These are phyloP conservation scores for Triplophysa tibetana DNA, from an alignment of 2,113 vertebrate genomes.

Conservation along the genomic window DNA sequence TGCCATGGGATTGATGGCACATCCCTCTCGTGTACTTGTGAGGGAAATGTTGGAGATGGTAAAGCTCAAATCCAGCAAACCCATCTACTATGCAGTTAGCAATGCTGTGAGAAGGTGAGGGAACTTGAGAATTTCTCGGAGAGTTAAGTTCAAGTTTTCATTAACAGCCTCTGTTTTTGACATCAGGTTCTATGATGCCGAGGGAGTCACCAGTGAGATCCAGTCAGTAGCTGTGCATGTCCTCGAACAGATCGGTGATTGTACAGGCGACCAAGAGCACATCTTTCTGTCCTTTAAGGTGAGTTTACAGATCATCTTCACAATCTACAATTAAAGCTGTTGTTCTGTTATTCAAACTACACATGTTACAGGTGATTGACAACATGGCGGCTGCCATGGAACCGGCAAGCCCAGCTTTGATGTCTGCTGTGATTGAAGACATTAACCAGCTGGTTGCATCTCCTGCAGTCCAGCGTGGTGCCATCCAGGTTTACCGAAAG, in stretches of 20 bases:
- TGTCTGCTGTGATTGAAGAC: conserved; percentile 77
- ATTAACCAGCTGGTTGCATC: conserved; percentile 74
- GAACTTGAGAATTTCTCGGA: background rate
- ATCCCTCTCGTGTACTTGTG: conserved; percentile 79
- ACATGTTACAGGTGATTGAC: conserved; percentile 80
- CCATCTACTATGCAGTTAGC: conserved; percentile 87
- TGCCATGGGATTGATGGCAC: conserved; percentile 81
- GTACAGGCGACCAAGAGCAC: conserved; percentile 81
- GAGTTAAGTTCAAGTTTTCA: too few species aligned
- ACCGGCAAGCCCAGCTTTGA: conserved; percentile 75
- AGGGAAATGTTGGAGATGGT: conserved; percentile 83
- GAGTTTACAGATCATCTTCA: conserved; percentile 4
- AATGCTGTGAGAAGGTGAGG: conserved; percentile 84
- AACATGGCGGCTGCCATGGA: conserved; percentile 86
- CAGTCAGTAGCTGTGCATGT: conserved; percentile 79
- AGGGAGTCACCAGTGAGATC: conserved; percentile 77
- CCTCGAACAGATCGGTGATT: conserved; percentile 79
- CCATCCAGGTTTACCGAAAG: conserved; percentile 86
- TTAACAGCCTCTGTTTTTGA: background rate
- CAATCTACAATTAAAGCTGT: background rate
- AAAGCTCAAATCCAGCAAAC: conserved; percentile 80
- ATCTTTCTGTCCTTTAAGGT: conserved; percentile 86
- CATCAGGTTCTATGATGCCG: conserved; percentile 77
- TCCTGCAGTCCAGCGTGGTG: conserved; percentile 82
- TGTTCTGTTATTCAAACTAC: background rate